These are phyloP conservation scores for Cebus imitator DNA, from an alignment of 2,113 vertebrate species.

Conservation along the genomic window DNA sequence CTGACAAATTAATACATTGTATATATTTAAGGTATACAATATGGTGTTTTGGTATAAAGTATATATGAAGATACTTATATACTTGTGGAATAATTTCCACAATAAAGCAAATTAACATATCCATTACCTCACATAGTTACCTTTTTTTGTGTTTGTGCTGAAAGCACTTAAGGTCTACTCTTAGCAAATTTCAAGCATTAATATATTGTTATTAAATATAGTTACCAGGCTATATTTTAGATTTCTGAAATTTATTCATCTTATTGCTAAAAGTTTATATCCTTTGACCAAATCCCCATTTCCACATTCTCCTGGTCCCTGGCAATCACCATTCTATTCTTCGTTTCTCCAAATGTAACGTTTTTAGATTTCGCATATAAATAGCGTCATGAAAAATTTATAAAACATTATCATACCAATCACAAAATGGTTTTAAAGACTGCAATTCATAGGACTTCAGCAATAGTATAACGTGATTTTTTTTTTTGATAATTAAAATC, in stretches of 20 bases:
- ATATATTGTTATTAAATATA: background rate
- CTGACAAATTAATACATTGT: background rate
- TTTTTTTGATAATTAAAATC: background rate
- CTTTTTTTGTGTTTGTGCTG: background rate
- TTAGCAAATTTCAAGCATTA: background rate
- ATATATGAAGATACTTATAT: background rate
- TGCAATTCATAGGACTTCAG: background rate
- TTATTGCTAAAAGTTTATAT: background rate
- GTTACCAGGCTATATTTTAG: background rate
- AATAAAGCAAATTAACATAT: background rate
- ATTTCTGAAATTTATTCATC: background rate
- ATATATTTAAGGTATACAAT: background rate
- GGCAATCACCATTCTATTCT: background rate
- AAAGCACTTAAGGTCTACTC: background rate
- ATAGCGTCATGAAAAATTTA: background rate
- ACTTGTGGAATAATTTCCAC: background rate
- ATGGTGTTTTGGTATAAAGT: background rate
- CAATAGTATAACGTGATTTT: background rate
- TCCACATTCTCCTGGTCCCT: accelerated
- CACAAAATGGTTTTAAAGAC: background rate
- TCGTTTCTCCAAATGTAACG: background rate
- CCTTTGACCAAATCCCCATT: background rate
- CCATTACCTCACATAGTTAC: background rate
- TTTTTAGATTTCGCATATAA: background rate
- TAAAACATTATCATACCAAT: background rate